Conservation (phyloP, 2,113 vertebrate genomes). For the Crotalus helleri region DNA sequence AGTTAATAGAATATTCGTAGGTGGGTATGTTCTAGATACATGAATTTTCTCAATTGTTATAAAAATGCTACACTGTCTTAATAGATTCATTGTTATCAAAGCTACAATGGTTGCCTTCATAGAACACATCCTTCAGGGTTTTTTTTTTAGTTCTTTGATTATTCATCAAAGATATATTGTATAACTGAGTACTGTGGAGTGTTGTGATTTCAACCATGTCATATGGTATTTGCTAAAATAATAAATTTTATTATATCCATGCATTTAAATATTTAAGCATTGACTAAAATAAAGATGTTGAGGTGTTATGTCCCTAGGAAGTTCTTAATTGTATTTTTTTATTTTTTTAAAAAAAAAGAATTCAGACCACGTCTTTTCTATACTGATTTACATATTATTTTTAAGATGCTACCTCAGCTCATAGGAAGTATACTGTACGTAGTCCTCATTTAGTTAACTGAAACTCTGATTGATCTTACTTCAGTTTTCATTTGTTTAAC, state of each 20-base stretch:
- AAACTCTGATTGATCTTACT: background rate
- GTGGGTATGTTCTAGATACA: background rate
- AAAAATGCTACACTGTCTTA: background rate
- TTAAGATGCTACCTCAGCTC: background rate
- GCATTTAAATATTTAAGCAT: slow-evolving; percentile 25
- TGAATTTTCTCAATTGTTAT: background rate
- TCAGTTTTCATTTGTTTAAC: background rate
- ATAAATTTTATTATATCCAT: slow-evolving; percentile 38
- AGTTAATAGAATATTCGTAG: background rate
- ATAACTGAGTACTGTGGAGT: slow-evolving; percentile 27
- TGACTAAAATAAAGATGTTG: background rate
- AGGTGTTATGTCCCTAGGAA: slow-evolving; percentile 28
- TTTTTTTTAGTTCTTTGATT: slow-evolving; percentile 43
- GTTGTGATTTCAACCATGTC: slow-evolving; percentile 39
- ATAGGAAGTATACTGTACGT: background rate
- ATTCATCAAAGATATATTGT: slow-evolving; percentile 38
- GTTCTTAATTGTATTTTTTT: slow-evolving; percentile 38
- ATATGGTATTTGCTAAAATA: slow-evolving; percentile 48
- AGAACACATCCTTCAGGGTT: background rate
- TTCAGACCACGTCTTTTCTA: slow-evolving; percentile 19
- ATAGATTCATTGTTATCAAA: slow-evolving; percentile 22
- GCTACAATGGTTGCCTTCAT: slow-evolving; percentile 6
- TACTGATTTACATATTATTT: background rate
- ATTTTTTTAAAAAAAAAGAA: slow-evolving; percentile 29
- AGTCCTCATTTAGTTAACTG: background rate